Percentiles rank a stretch among this genome's conserved stretches.
Conservation (phyloP, 2,797 vertebrate species). For the Bovichtus diacanthus region DNA sequence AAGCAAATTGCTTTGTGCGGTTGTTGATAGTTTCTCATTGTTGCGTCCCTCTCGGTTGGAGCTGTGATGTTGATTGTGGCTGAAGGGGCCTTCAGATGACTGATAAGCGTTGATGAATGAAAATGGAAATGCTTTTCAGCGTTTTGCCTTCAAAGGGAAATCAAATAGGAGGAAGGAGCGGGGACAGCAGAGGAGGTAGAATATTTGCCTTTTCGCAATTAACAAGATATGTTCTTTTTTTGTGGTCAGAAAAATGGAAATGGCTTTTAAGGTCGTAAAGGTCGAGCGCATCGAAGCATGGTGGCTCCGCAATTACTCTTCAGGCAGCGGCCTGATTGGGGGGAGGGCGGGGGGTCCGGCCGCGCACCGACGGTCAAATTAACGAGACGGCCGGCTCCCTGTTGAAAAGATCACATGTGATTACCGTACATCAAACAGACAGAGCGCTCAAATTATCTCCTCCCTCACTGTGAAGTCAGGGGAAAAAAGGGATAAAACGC, state of each 20-base stretch:
- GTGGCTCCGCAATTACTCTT: slow-evolving; percentile 86
- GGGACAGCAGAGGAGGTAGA: slow-evolving; percentile 47
- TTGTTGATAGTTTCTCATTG: slow-evolving; percentile 68
- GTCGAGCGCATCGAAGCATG: slow-evolving; percentile 87
- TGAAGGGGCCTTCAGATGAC: slow-evolving; percentile 79
- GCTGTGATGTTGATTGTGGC: slow-evolving; percentile 75
- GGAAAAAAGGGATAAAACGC: slow-evolving; percentile 47
- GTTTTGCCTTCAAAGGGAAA: slow-evolving; percentile 80
- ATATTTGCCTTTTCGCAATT: slow-evolving; percentile 86
- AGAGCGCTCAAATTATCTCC: slow-evolving; percentile 75
- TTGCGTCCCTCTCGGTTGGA: slow-evolving; percentile 54
- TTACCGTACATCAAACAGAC: slow-evolving; percentile 83
- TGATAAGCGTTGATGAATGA: slow-evolving; percentile 85
- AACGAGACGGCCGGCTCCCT: slow-evolving; percentile 81
- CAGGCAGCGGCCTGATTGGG: slow-evolving; percentile 65
- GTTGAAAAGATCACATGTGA: slow-evolving; percentile 88
- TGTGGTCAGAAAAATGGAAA: slow-evolving; percentile 86
- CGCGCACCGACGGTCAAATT: slow-evolving; percentile 78
- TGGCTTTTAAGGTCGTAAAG: slow-evolving; percentile 87
- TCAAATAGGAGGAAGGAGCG: slow-evolving; percentile 56
- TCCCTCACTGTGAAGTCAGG: slow-evolving; percentile 53
- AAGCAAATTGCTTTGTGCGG: slow-evolving; percentile 68
- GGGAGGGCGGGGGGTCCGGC: slow-evolving; percentile 52
- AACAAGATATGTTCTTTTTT: slow-evolving; percentile 83
- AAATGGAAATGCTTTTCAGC: slow-evolving; percentile 86